Conservation (phyloP, 2,113 vertebrate genomes). For the Beaufortia kweichowensis region DNA sequence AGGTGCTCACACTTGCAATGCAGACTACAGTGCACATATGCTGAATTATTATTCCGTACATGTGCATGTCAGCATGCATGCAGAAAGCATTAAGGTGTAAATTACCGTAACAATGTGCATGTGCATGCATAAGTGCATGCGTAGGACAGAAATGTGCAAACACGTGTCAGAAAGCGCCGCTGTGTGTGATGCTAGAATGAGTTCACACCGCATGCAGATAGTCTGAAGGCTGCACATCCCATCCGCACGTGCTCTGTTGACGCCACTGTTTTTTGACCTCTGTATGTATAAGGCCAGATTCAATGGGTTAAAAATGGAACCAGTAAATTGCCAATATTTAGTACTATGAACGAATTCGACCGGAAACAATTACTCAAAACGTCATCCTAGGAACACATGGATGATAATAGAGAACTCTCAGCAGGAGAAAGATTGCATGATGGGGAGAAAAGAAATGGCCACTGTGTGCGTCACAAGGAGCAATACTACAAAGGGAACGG, state of each 20-base stretch:
- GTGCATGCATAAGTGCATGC: background rate
- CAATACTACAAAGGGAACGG: background rate
- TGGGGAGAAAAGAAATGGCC: background rate
- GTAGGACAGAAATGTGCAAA: background rate
- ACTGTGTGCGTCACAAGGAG: slow-evolving; percentile 3
- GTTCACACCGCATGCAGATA: background rate
- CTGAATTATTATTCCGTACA: background rate
- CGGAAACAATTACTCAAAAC: slow-evolving; percentile 23
- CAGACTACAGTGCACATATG: background rate
- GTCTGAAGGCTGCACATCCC: background rate
- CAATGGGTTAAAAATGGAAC: background rate
- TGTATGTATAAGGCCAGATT: background rate
- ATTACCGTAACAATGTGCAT: background rate
- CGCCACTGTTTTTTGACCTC: slow-evolving; percentile 10
- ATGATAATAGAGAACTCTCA: slow-evolving; percentile 10
- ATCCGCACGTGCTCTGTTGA: background rate
- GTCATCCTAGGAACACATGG: slow-evolving; percentile 18
- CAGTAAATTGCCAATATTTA: slow-evolving; percentile 16
- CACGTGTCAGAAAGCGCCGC: background rate
- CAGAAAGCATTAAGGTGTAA: background rate
- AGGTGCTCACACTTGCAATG: too few relatives aligned
- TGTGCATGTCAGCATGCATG: background rate
- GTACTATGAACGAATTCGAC: background rate
- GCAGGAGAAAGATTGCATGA: background rate
- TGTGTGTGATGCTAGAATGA: background rate